Conservation (phyloP, 2,113 vertebrate genomes). For the Okapia johnstoni region DNA sequence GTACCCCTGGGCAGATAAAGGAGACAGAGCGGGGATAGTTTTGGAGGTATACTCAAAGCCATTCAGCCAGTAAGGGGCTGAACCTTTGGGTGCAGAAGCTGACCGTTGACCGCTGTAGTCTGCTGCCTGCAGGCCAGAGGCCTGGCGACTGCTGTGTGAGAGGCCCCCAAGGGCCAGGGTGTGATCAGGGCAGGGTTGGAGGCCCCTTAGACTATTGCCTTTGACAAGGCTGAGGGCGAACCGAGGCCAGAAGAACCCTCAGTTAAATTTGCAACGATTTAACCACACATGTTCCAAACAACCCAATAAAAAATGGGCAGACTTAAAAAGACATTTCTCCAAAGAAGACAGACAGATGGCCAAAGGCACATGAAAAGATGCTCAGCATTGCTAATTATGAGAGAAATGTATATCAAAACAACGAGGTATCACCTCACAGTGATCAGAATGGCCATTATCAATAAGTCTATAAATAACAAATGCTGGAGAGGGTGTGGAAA, state of each 20-base stretch:
- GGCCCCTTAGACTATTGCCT: not conserved
- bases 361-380: not conserved
- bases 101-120: not conserved
- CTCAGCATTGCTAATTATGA: not conserved
- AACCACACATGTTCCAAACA: not conserved
- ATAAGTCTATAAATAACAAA: not conserved
- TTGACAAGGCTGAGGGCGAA: not conserved
- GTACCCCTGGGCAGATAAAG: not conserved
- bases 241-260: not conserved
- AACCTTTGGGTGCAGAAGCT: not conserved
- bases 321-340: not conserved
- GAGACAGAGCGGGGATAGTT: not conserved
- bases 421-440: not conserved
- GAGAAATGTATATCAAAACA: not conserved
- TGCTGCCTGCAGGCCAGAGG: not conserved
- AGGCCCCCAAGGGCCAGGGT: rapidly evolving
- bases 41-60: not conserved
- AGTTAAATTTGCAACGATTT: not conserved
- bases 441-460: not conserved
- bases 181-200: not conserved
- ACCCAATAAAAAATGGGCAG: not conserved
- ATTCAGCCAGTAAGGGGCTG: not conserved
- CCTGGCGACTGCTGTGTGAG: not conserved
- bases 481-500: not conserved
- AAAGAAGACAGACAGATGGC: not conserved